These are phyloP conservation scores for Pitta sordida DNA, from an alignment of 2,113 vertebrate species.

Conservation along the genomic window DNA sequence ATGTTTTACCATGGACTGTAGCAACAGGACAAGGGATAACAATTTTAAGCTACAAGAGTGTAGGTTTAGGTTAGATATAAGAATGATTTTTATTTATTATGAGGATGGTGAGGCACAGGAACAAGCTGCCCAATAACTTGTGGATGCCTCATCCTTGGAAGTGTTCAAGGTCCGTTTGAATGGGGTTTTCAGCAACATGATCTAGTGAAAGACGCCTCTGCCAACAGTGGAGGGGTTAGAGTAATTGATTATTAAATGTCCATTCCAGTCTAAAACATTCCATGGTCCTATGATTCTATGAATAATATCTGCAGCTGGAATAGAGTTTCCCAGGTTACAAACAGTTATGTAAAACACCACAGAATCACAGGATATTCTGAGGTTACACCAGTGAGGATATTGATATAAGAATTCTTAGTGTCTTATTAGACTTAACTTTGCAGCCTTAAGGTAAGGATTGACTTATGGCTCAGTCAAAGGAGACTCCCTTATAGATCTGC, in stretches of 20 bases:
- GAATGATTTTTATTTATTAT: neutral
- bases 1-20: neutral
- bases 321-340: neutral
- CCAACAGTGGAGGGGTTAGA: neutral
- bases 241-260: neutral
- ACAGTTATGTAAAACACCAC: neutral
- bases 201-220: neutral
- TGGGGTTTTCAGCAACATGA: neutral
- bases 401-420: neutral
- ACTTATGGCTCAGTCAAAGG: neutral
- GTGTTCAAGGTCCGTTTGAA: neutral
- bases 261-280: neutral
- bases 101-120: neutral
- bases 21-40: neutral
- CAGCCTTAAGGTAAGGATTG: neutral
- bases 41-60: neutral
- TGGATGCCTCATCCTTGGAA: neutral
- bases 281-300: neutral
- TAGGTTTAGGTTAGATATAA: neutral
- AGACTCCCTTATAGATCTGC: neutral
- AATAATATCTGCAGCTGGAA: neutral
- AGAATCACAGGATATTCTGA: too few relatives aligned
- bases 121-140: neutral
- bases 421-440: neutral
- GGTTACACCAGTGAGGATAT: too few relatives aligned